Evolutionary conservation across 2,797 vertebrate species (phyloP), one percentile per base, ranked within the genome.

Genomic region (Enteromius fasciolatus): DNA sequence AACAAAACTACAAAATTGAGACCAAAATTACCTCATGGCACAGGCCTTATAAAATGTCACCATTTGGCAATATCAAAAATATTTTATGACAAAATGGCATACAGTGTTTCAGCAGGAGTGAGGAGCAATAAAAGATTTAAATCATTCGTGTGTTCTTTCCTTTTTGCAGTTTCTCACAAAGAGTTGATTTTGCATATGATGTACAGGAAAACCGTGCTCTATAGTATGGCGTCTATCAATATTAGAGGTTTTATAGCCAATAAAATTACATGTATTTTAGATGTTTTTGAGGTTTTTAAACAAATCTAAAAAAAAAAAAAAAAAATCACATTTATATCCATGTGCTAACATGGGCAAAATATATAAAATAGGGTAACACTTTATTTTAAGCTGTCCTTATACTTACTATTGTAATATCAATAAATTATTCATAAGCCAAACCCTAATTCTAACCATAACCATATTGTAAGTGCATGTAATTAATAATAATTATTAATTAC

Each of bases 11-110:
- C 44, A 76, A 64, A 69, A 87, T 84, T 81, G 90, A 89, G 85
- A 89, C 48, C 73, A 72, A 54, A 78, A 66, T 92, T 90, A 93
- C 88, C 90, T 92, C 88, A 92, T 86, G 84, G 82, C 78, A 81
- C 41, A 86, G 86, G 86, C 87, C 69, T 64, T 67, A 66, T 85
- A 67, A 78, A 85, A 78, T 67, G 15, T 76, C 2, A 0, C 33
- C 25, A 84, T 85, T 70, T 87, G 86, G 86, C 83, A 84, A 83
- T 66, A 64, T 54, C 73, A 80, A 44, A 70, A 41, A 67, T 78
- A 9, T 63, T 82, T 82, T 82, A 77, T 57, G 74, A 82, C 67
- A 74, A 72, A 76, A 76, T 72, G 61, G 46, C 75, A 66, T 85
- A 31, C 75, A 57, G 79, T 85, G 23, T 67, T 85, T 72, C 44